Conservation (phyloP, 2,797 vertebrate species). For the Ispidina lecontei region DNA sequence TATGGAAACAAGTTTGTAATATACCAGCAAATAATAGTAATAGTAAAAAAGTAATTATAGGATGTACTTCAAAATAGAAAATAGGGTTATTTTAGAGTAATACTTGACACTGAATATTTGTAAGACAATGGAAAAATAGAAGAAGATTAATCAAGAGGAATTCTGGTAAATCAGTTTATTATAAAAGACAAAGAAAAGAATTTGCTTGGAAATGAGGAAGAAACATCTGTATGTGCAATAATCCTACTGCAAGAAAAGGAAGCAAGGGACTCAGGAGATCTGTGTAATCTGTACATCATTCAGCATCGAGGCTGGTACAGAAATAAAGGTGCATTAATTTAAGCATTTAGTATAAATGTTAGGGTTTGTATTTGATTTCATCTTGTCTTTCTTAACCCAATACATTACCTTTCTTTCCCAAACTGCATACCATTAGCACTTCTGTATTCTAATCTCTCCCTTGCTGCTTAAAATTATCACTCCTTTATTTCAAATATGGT, state of each 20-base stretch:
- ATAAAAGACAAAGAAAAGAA: conserved; percentile 37
- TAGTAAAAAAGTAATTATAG: conserved; percentile 43
- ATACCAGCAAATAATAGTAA: neutral
- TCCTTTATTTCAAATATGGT: conserved; percentile 75
- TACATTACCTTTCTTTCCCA: conserved; percentile 63
- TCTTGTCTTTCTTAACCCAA: conserved; percentile 41
- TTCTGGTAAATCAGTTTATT: conserved; percentile 28
- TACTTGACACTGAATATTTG: conserved; percentile 32
- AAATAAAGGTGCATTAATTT: conserved; percentile 61
- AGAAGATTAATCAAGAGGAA: conserved; percentile 25
- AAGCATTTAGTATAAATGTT: conserved; percentile 33
- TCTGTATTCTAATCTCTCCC: conserved; percentile 73
- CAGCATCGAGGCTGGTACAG: neutral
- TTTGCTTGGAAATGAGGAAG: conserved; percentile 14
- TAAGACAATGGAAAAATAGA: conserved; percentile 20
- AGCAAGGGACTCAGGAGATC: neutral
- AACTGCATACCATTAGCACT: conserved; percentile 74
- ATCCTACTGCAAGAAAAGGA: neutral
- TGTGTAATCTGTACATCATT: conserved; percentile 31
- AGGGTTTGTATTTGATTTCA: conserved; percentile 52
- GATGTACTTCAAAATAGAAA: neutral
- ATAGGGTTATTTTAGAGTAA: conserved; percentile 24
- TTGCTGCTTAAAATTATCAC: conserved; percentile 80
- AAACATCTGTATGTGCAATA: neutral
- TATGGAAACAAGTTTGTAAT: conserved; percentile 32